Evolutionary conservation across 2,888 invertebrate genomes (phyloP), one percentile per base, ranked within the genome.

Genomic region (Euphydryas editha): DNA sequence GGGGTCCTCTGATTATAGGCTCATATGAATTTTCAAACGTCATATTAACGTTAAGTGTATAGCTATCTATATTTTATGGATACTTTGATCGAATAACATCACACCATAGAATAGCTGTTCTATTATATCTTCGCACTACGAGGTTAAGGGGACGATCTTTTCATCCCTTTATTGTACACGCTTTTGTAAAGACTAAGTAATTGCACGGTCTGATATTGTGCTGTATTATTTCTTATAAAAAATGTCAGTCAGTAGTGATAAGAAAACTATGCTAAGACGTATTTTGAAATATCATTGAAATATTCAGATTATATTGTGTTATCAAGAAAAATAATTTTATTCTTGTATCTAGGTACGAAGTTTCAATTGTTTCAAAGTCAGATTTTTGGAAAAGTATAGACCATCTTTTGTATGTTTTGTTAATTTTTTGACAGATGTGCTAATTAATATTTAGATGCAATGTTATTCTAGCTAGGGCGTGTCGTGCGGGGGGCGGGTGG

Each of bases 401-500:
- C n/a, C 20, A 51, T 67, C 36, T 49, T 5, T 36, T 62, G 37
- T 47, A 37, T 42, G 44, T 62, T 13, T 62, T 68, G 59, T 68
- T 75, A 60, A 59, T 51, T 62, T 62, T 62, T 57, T 24, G 68
- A 59, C 59, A 65, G 76, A 72, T 78, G 71, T 75, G 76, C 75
- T 90, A 88, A 90, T 91, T 89, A 89, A 78, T 78, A 76, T 84
- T 65, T 59, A 68, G 83, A 85, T 90, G 85, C 84, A 85, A 73
- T 78, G 78, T 81, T 76, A 80, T 75, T 83, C 82, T 82, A 86
- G 76, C 85, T 84, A 88, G 90, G 92, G 92, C 91, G 92, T 91
- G 92, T 90, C 91, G 81, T 85, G 82, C 76, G 83, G 81, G 84
- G 80, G 90, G 89, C 85, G 91, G 89, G 84, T 85, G 88, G 85